Evolutionary conservation across 2,888 invertebrate genomes (phyloP).

Genomic region (Synergus japonicus): DNA sequence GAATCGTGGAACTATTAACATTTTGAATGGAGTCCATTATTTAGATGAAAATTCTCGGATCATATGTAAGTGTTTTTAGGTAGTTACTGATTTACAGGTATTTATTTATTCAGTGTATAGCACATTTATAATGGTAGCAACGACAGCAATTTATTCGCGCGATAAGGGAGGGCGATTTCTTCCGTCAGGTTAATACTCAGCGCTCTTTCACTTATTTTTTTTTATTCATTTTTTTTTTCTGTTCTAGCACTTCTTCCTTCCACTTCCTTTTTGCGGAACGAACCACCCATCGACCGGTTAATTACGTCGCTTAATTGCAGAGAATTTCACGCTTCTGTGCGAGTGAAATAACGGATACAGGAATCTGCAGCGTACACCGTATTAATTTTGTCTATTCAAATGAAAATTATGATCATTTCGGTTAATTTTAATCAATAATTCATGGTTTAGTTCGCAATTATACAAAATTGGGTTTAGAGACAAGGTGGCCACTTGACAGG

Average conservation of each 20-base stretch:
- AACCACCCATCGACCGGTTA: constrained; percentile 23
- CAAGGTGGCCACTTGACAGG: too few relatives aligned
- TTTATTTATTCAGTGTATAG: not conserved
- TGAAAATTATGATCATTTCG: constrained; percentile 3
- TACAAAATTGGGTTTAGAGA: too few relatives aligned
- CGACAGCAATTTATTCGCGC: constrained; percentile 11
- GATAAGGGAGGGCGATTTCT: constrained; percentile 6
- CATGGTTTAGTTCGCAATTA: not conserved
- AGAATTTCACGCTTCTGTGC: not conserved
- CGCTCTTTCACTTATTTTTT: not conserved
- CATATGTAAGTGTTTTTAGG: not conserved
- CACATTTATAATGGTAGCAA: constrained; percentile 2
- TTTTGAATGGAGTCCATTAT: not conserved
- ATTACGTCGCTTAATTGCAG: constrained; percentile 29
- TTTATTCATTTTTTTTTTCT: not conserved
- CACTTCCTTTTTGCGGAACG: constrained; percentile 15
- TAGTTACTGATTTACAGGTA: not conserved
- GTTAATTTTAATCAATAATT: not conserved
- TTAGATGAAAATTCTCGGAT: not conserved
- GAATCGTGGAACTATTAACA: not conserved
- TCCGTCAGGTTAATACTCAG: constrained; percentile 25
- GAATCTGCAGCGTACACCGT: not conserved
- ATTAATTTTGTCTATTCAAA: not conserved
- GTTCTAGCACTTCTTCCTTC: constrained; percentile 7
- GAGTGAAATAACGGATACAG: not conserved